These are phyloP conservation scores for Trichogramma pretiosum DNA, from an alignment of 1,140 invertebrate species.

Conservation along the genomic window DNA sequence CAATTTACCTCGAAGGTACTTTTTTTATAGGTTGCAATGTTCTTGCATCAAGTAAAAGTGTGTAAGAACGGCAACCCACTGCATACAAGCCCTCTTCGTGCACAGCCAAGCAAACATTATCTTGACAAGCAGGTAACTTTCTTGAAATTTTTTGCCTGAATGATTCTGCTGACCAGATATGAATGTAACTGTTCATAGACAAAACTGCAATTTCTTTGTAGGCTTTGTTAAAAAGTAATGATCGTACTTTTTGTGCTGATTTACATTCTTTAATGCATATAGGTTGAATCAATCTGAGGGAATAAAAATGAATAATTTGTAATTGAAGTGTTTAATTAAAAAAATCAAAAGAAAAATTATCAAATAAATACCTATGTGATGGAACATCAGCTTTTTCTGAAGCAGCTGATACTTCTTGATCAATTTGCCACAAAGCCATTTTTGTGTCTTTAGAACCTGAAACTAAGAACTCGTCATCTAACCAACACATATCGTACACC, in stretches of 20 bases:
- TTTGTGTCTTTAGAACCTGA: slow-evolving; percentile 86
- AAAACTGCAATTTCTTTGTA: slow-evolving; percentile 85
- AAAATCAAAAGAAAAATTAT: not conserved
- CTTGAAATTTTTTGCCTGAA: slow-evolving; percentile 75
- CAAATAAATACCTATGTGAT: slow-evolving; percentile 34
- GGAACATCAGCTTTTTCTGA: slow-evolving; percentile 46
- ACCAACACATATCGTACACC: slow-evolving; percentile 93
- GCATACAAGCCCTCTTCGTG: slow-evolving; percentile 80
- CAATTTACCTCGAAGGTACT: slow-evolving; percentile 44
- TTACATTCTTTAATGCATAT: slow-evolving; percentile 67
- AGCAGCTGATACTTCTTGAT: slow-evolving; percentile 50
- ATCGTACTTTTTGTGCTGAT: slow-evolving; percentile 72
- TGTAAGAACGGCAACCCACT: slow-evolving; percentile 88
- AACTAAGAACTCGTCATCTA: slow-evolving; percentile 91
- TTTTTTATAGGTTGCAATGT: slow-evolving; percentile 68
- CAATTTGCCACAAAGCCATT: slow-evolving; percentile 69
- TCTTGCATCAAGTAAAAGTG: slow-evolving; percentile 77
- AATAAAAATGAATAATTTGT: too few species aligned
- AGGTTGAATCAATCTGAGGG: slow-evolving; percentile 53
- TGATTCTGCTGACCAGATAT: slow-evolving; percentile 83
- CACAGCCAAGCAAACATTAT: slow-evolving; percentile 86
- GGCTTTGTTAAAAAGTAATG: slow-evolving; percentile 76
- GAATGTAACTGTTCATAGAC: slow-evolving; percentile 83
- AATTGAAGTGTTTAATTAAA: too few species aligned
- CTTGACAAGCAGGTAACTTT: slow-evolving; percentile 79